Base-by-base conservation (phyloP, 2,113 vertebrate species). In the Nannospalax galili region DNA sequence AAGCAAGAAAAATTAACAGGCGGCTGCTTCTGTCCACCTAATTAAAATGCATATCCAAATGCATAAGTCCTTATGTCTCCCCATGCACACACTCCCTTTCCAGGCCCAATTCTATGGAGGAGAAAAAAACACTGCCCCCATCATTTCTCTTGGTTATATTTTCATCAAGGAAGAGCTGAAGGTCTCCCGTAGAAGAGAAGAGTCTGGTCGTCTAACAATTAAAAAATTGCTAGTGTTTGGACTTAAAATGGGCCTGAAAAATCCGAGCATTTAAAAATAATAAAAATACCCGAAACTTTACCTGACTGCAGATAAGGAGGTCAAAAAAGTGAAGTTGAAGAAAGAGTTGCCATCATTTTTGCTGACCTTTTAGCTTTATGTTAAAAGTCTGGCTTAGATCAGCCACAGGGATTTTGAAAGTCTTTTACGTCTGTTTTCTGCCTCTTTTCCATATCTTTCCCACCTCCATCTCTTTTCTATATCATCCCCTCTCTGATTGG, bases 1-100 rank as follows among this genome's bases (percentile, higher is more conserved):
- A 97, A 97, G 96, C 97, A 98, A 97, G 97, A 97, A 98, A 97
- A 97, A 98, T 98, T 97, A 98, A 97, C 97, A 98, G 97, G 97
- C 97, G 92, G 95, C 96, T 97, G 96, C 96, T 96, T 97, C 97
- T 98, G 97, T 97, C 97, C 97, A 98, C 96, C 97, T 98, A 97
- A 98, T 98, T 98, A 97, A 97, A 97, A 98, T 98, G 97, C 97
- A 98, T 97, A 97, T 97, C 96, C 97, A 96, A 97, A 96, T 97
- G 96, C 96, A 97, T 97, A 97, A 98, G 97, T 97, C 95, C 97
- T 97, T 97, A 96, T 97, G 96, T 97, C 94, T 94, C 92, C 84
- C 92, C 84, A 82, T 82, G 94, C 94, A 90, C 88, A 95, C 94
- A 92, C 95, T 93, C 97, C 94, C 94, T 92, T 91, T 95, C 96